Base-by-base conservation (phyloP, 2,888 invertebrate species). In the Drosophila nr. perissopoda region DNA sequence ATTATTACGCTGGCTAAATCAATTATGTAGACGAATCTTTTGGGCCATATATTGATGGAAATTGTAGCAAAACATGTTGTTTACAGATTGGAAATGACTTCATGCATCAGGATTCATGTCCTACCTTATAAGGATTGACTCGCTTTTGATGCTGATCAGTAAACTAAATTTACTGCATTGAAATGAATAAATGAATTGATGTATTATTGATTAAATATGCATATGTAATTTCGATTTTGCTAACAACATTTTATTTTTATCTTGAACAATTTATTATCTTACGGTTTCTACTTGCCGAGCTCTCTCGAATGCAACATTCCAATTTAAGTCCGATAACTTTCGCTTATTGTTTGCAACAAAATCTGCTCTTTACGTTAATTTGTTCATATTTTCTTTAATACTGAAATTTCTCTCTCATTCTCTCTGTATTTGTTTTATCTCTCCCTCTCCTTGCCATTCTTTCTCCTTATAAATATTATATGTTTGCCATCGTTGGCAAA, bases 1-100 rank as follows among this genome's bases (percentile, higher is more conserved):
- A 57, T 87, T 8, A 87, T 87, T 72, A 90, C 87, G 0, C 38
- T 90, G 69, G 87, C 87, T 29, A 87, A 75, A 48, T 90, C 90
- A 2, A 49, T 89, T 1, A 38, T 87, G 3, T 87, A 82, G 52
- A 34, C 25, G 21, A 21, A 33, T 33, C 18, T 4, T 33, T 33
- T 45, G 7, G 4, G 4, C 16, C 45, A 16, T 25, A 45, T 25
- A 25, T 16, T 45, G 16, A 25, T 25, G 1, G 7, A 13, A 21
- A 13, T 4, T 45, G 21, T 16, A 21, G 7, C 2, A 16, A 16
- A 8, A 8, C 1, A 25, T 25, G 16, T 25, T 16, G 21, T 1
- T 45, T 25, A 16, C 0, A 25, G 1, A 25, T 45, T 16, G 21
- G 0, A 45, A 45, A 21, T 7, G 2, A 25, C 1, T 45, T 45